A percentile compares a stretch with the other conserved stretches of the same genome.
Conservation (phyloP, 2,888 invertebrate genomes). For the Linnaemya vulpina region DNA sequence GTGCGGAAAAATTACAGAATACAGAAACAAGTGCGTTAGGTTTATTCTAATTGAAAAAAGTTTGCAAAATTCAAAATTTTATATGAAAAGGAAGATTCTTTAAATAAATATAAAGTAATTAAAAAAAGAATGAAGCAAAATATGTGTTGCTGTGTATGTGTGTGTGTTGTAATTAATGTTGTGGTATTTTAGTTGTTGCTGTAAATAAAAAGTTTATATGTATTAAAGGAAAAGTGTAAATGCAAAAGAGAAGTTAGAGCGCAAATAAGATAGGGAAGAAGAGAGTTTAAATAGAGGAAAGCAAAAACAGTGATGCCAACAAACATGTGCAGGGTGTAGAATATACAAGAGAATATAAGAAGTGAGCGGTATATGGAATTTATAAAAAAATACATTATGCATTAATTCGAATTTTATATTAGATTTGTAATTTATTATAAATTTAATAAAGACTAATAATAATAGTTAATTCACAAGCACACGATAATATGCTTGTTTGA, state of each 20-base stretch:
- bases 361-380: no score
- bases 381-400: no score
- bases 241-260: neutral
- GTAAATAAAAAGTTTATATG: conserved; percentile 18
- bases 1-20: conserved; percentile 9
- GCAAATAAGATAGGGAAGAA: neutral
- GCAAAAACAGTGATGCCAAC: conserved; percentile 29
- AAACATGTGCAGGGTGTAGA: neutral
- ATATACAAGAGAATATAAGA: no score
- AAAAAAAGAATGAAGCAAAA: neutral
- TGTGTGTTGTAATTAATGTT: conserved; percentile 44
- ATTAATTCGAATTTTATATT: no score
- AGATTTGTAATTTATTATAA: no score
- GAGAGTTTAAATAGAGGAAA: conserved; percentile 16
- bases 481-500: no score
- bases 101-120: neutral
- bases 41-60: conserved; percentile 6
- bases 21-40: conserved; percentile 26
- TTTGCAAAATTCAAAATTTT: neutral
- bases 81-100: neutral
- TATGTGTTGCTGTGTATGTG: conserved; percentile 5
- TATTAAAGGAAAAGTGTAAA: conserved; percentile 37
- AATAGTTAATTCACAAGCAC: no score
- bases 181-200: conserved; percentile 53
- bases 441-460: no score